Base-by-base conservation (phyloP, 2,888 invertebrate genomes). In the Pseudeuparius sepicola region DNA sequence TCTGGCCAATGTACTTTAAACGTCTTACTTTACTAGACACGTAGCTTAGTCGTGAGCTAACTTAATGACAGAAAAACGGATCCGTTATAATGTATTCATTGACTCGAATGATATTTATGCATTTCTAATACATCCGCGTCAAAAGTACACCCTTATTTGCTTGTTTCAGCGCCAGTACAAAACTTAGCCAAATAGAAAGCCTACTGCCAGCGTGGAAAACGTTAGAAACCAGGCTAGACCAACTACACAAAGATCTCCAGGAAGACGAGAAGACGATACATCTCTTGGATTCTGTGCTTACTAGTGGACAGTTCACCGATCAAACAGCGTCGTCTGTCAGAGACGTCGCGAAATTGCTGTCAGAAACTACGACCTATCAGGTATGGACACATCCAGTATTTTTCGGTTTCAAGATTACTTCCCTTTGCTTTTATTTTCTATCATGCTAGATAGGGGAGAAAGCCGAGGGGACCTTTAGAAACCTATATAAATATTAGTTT, bases 201-300 rank as follows among this genome's bases (percentile, higher is more conserved):
- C 75, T 83, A 7, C 69, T 81, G 29, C 69, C 71, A 46, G 75
- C 75, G 16, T 83, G 82, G 82, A 72, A 75, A 35, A 80, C 84
- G 56, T 75, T 86, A 63, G 83, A 83, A 55, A 69, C 70, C 39
- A 78, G 85, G 6, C 64, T 86, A 35, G 73, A 77, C 10, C 84
- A 85, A 56, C 71, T 87, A 41, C 80, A 83, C 52, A 73, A 75
- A 31, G 84, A 82, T 15, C 61, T 87, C 31, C 71, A 77, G 16
- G 78, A 81, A 44, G 87, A 87, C 59, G 70, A 71, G 47, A 68
- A 70, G 48, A 72, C 71, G 6, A 61, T 75, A 35, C 62, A 66
- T 20, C 61, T 67, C 44, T 54, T 73, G 44, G 69, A 72, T 54
- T 51, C 54, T 14, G 65, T 65, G 10, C 54, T 67, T 24, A 54